Evolutionary conservation across 2,113 vertebrate species (phyloP), one percentile per base, ranked within the genome.

Genomic region (Aramus guarauna): DNA sequence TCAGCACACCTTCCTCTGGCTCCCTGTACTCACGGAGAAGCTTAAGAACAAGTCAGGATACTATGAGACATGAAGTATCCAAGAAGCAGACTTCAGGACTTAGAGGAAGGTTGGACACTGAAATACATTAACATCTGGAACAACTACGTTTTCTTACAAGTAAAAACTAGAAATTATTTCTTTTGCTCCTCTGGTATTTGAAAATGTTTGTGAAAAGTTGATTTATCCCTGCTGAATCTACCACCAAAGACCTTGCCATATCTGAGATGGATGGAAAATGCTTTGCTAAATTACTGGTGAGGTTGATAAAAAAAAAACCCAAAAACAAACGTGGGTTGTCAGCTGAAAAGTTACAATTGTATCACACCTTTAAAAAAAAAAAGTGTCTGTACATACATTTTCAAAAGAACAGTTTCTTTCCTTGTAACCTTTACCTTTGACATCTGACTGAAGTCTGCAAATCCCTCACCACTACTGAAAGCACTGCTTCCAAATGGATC

Each of bases 381-480:
- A 79, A 47, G 26, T 6, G 39, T 15, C 67, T 48, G 19, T 30
- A 37, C 29, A 43, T 9, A 16, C 3, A 17, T 69, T 91, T 60
- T 79, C 7, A 34, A 82, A 82, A 92, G 66, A 32, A 30, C 7
- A 22, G 43, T 5, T 80, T 71, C 41, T 87, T 91, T 50, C 16
- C 18, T 71, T 72, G 36, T 58, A 53, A 87, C 32, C 36, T 94
- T 98, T 98, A 99, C 98, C 98, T 99, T 99, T 37, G 99, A 98
- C 99, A 99, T 99, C 94, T 99, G 99, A 97, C 99, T 99, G 98
- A 99, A 99, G 97, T 99, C 99, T 50, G 99, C 99, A 94, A 99
- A 99, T 50, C 99, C 99, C 92, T 99, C 99, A 78, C 97, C 97
- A 74, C 98, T 98, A 87, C 87, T 98, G 97, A 99, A 99, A 85